phyloP scores from a whole-genome alignment of 2,888 invertebrate genomes.

The Eurois occulta region DNA sequence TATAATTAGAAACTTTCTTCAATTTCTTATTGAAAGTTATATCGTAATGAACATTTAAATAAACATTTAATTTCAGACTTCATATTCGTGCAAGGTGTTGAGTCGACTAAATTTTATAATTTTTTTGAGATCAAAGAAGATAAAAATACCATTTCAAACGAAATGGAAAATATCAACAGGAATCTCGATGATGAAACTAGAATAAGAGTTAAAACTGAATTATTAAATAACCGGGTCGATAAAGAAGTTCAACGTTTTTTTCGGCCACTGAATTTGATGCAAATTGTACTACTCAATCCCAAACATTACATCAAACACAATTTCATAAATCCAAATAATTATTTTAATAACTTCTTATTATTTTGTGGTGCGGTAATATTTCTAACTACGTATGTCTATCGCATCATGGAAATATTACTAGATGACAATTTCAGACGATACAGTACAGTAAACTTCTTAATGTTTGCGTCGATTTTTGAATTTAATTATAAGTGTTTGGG shows the following conservation, averaged over 20 bases:
- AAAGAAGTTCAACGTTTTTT: background rate
- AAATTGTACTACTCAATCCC: background rate
- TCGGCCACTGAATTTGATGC: background rate
- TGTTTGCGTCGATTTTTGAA: background rate
- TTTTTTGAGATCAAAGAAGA: background rate
- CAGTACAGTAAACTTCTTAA: background rate
- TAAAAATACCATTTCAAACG: background rate
- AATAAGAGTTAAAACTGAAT: background rate
- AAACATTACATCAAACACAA: background rate
- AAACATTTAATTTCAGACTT: background rate
- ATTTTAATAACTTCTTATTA: background rate
- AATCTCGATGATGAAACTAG: background rate
- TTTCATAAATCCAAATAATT: background rate
- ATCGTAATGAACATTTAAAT: background rate
- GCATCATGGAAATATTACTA: background rate
- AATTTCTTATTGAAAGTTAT: background rate
- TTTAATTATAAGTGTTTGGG: background rate
- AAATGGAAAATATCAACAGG: background rate
- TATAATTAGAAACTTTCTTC: background rate
- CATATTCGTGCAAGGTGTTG: background rate
- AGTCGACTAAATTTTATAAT: background rate
- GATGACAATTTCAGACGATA: background rate
- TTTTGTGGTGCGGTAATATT: background rate
- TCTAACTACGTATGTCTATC: background rate
- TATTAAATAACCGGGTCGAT: background rate